Percentiles rank a stretch among this genome's conserved stretches.
Evolutionary conservation across 1,140 invertebrate genomes (phyloP).

Genomic region (Bombyx mandarina): DNA sequence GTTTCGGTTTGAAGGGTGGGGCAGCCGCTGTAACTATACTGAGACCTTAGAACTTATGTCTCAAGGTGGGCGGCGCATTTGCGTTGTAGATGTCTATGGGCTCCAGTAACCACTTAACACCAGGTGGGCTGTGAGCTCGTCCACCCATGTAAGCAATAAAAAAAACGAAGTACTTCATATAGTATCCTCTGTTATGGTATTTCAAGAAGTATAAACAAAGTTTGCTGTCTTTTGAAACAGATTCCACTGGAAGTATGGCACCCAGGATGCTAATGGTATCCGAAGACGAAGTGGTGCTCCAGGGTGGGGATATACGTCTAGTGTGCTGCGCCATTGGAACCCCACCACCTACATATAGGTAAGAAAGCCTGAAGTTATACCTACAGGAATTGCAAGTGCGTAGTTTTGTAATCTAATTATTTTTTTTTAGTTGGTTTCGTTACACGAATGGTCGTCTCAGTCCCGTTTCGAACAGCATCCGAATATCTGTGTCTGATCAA

Average conservation of each 20-base stretch:
- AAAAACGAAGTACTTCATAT: too few relatives aligned
- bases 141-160: too few relatives aligned
- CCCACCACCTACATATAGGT: conserved; percentile 80
- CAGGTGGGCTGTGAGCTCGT: too few relatives aligned
- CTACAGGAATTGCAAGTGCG: background rate
- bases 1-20: too few relatives aligned
- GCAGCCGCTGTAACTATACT: too few relatives aligned
- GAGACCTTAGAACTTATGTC: too few relatives aligned
- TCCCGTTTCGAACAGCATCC: conserved; percentile 73
- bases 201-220: background rate
- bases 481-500: conserved; percentile 75
- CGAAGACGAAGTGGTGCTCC: conserved; percentile 74
- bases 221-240: conserved; percentile 31
- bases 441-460: conserved; percentile 73
- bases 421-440: conserved; percentile 74
- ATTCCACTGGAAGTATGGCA: conserved; percentile 74
- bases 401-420: background rate
- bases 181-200: background rate
- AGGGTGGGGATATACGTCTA: conserved; percentile 77
- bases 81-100: too few relatives aligned
- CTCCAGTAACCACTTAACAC: too few relatives aligned
- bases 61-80: too few relatives aligned
- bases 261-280: conserved; percentile 75
- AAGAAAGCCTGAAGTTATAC: conserved; percentile 8
- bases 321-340: conserved; percentile 80